Evolutionary conservation across 2,113 vertebrate genomes (phyloP), one percentile per base, ranked within the genome.

Genomic region (Crypturellus undulatus): DNA sequence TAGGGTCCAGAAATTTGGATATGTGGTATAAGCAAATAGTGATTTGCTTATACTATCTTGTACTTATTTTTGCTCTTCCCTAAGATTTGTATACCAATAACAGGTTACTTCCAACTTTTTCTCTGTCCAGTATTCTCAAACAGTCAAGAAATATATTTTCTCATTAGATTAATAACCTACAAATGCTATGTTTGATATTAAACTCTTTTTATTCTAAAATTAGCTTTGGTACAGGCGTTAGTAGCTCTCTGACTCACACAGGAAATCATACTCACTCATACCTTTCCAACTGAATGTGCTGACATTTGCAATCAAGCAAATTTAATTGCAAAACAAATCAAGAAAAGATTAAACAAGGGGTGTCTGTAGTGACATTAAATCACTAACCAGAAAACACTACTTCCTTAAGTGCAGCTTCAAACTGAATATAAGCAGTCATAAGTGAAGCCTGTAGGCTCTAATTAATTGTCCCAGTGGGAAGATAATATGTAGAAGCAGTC

Each of bases 311-410:
- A 49, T 49, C 49, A 49, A 49, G 64, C 10, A 89, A 89, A 81
- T 88, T 83, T 73, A 78, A 60, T 45, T 84, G 58, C 68, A 87
- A 95, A 88, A 56, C 8, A 87, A 90, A 75, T 65, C 9, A 56
- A 89, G 42, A 76, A 89, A 79, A 69, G 17, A 89, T 71, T 75
- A 76, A 88, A 79, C 42, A 69, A 91, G n/a, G n/a, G 85, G 42
- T 60, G 21, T 71, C 13, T 87, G 73, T 72, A 52, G 30, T 64
- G 69, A 73, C 21, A 91, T 80, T 42, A 77, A 93, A 90, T 79
- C 42, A 51, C 22, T 73, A 14, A 15, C 49, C 36, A 36, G 14
- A 49, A 84, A 78, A 77, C 91, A 77, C 64, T 78, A 22, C 64
- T 80, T 79, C 75, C 71, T 93, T 89, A 92, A 75, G 26, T 80